Base-by-base conservation (phyloP, 2,113 vertebrate genomes). In the Lucifuga dentata region DNA sequence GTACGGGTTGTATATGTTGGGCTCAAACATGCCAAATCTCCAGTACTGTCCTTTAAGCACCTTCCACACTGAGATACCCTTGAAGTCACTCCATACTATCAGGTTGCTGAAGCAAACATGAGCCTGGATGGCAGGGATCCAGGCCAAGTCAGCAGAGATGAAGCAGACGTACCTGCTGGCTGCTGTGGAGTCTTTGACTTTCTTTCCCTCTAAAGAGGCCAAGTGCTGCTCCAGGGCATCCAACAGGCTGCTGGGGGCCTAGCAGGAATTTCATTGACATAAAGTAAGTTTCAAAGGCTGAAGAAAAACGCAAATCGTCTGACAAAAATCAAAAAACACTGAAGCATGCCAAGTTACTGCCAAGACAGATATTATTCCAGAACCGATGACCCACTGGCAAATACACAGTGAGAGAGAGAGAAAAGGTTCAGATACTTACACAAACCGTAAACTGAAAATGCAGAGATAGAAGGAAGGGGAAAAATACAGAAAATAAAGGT, bases 191-290 rank as follows among this genome's bases (percentile, higher is more conserved):
- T 97, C 96, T 93, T 98, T 98, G 56, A 97, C 96, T 92, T 98
- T 98, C 91, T 98, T 98, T 76, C 96, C 96, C 90, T 98, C 96
- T 80, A 98, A 93, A 81, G 96, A 98, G 89, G 95, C 96, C 92
- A 98, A 92, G 90, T 98, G 96, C 63, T 98, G 96, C 89, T 98
- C 96, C 91, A 98, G 91, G 86, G 96, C 96, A 90, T 98, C 96
- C 85, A 98, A 92, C 79, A 98, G 95, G 90, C 96, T 98, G 89
- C 96, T 97, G 0, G 96, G 97, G 81, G 97, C 96, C 96, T 98
- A 76, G 21, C 13, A 48, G 45, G 20, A 78, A 75, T 20, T 55
- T 36, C 44, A 76, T 58, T 55, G 43, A 78, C 23, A 80, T 19
- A 59, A 15, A 77, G 79, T 83, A 63, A 33, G 20, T 69, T 76